Evolutionary conservation across 1,140 invertebrate genomes (phyloP), one percentile per base, ranked within the genome.

Genomic region (Patella vulgata): DNA sequence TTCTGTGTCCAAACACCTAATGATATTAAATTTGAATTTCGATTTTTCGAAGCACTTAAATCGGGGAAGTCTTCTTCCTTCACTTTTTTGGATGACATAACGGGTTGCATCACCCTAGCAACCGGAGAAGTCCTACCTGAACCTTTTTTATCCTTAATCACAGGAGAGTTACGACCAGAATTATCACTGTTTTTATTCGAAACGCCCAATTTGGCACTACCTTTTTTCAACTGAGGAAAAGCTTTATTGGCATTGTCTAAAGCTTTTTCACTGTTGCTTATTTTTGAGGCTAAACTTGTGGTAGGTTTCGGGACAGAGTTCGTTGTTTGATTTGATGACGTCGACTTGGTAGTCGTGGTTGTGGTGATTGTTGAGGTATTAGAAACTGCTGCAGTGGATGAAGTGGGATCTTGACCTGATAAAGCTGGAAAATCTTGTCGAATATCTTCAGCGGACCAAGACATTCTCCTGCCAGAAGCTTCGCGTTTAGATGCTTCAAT

Each of bases 391-490:
- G 39, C 39, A 9, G 14, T n/a, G 3, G 40, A 6, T 56, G n/a
- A n/a, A 4, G 36, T 56, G 17, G 36, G 12, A 4, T 31, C 12
- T 44, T 17, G 27, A 53, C 31, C 56, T 17, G 57, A 59, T 5
- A 80, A 63, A 42, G 70, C 43, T 44, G 80, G 80, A 52, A 82
- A 82, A 48, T 82, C 80, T 33, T n/a, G 65, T 52, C 3, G 66
- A 50, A 17, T 51, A 25, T 42, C 56, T 63, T 50, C 11, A 1
- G 14, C 28, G 59, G 28, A 56, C 54, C 43, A 44, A 44, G 30
- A 43, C 44, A 57, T 5, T 43, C 53, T 53, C 69, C 65, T 19
- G 19, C 36, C 30, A 54, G 47, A 33, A 39, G 63, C 39, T 39
- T 60, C 31, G 3, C n/a, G 17, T 59, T 68, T 70, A 58, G 77